Evolutionary conservation across 2,888 invertebrate species (phyloP), one percentile per base, ranked within the genome.

Genomic region (Pediacus dermestoides): DNA sequence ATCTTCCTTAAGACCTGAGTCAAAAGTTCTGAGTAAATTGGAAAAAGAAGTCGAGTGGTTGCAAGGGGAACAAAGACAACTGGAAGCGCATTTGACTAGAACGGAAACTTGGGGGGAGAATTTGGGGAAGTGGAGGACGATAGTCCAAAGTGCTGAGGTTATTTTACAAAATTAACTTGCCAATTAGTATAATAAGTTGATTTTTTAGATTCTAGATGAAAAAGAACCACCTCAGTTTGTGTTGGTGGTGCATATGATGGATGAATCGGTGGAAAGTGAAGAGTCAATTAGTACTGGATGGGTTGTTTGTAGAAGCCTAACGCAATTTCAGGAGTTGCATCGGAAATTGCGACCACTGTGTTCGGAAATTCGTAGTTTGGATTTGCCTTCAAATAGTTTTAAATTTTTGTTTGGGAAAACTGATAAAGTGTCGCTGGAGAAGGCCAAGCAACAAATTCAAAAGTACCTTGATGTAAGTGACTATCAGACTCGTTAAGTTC

Each of bases 91-190:
- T 68, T 74, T 92, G 34, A 78, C 82, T 9, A 75, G 91, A 23
- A 92, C 92, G 0, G 89, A 91, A 70, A 80, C 85, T 31, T 93
- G 93, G 93, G 86, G 88, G 0, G 89, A 90, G 53, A 88, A 92
- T 65, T 72, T 92, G 50, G 91, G 92, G 12, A 78, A 79, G 48
- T 93, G 93, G 93, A 78, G 85, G 42, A 90, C 90, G 3, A 80
- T 82, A 25, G 85, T 92, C 13, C 86, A 88, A 63, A 85, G 83
- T 60, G 86, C 86, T 4, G 88, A 89, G 73, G 84, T 86, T 73
- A 23, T 26, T 26, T 7, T 36, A 13, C 11, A 32, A n/a, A 9
- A 22, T 22, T 14, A n/a, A 8, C 8, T 2, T 37, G 22, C 12
- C 16, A 16, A 12, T 16, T 7, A 26, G 21, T 33, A 12, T 26